Evolutionary conservation across 2,888 invertebrate species (phyloP), one percentile per base, ranked within the genome.

Genomic region (Adelphocoris suturalis): DNA sequence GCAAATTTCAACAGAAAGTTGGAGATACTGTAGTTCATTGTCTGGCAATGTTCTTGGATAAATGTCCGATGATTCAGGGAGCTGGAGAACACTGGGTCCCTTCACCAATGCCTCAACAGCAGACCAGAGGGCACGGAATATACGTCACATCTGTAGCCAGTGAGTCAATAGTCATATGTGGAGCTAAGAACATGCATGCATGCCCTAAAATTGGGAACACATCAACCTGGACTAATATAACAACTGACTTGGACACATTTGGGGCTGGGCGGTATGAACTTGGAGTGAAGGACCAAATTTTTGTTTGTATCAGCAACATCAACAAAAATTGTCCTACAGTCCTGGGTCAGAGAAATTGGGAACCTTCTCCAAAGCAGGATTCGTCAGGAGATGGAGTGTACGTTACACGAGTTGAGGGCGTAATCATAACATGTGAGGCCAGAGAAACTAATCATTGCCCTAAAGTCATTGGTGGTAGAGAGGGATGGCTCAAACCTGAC

Each of bases 301-400:
- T 61, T n/a, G 61, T 61, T 16, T 61, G 61, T 61, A 1, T 61
- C 2, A 9, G n/a, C 14, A 61, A 61, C 1, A 19, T n/a, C 19
- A 1, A 19, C 1, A 61, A 16, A 3, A 9, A 61, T 19, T 61
- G 61, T 19, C 61, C 61, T n/a, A 61, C 0, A n/a, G n/a, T 61
- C 14, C n/a, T n/a, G 61, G 61, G 61, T 61, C n/a, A n/a, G 9
- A n/a, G 19, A 9, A n/a, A 61, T n/a, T 61, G 61, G 61, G n/a
- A 16, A 19, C 19, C 61, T 16, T 61, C 61, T 61, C 61, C 61
- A 61, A 61, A 61, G 19, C 61, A 61, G 61, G 61, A 61, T 61
- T 61, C 61, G 9, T 61, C 61, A 61, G 61, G 61, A 19, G 61
- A 61, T 16, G 61, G 61, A 61, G 16, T 19, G 0, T 61, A 61